These are phyloP conservation scores for Listrodromus nycthemerus DNA, from an alignment of 2,888 invertebrate species.

Conservation along the genomic window DNA sequence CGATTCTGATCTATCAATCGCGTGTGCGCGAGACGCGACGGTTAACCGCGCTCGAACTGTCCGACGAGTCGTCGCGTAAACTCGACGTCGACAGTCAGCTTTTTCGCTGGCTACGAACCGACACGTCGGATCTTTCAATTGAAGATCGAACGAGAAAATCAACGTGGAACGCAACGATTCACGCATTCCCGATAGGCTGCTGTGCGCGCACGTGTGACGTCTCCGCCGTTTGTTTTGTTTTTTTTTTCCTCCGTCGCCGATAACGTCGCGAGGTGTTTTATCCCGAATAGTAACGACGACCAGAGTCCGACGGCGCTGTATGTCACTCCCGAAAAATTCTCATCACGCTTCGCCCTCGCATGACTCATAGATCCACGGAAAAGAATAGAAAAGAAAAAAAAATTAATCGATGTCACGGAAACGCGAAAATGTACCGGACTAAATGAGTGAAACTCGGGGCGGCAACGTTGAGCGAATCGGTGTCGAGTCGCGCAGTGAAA, in stretches of 20 bases:
- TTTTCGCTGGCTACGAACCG: neutral
- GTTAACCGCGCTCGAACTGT: neutral
- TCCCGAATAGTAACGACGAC: no score
- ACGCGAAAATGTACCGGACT: slow-evolving; percentile 42
- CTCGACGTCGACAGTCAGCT: neutral
- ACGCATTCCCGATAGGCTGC: neutral
- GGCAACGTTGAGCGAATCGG: neutral
- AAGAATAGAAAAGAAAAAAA: neutral
- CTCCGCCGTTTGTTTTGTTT: neutral
- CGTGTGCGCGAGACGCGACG: slow-evolving; percentile 37
- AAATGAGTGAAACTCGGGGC: slow-evolving; percentile 30
- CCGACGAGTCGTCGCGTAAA: neutral
- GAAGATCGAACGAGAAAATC: neutral
- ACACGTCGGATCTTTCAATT: neutral
- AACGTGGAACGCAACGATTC: neutral
- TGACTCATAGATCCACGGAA: neutral
- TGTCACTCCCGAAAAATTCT: no score
- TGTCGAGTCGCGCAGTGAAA: neutral
- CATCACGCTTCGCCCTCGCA: neutral
- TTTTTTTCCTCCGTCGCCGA: neutral
- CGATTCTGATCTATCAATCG: slow-evolving; percentile 23
- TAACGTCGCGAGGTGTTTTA: neutral
- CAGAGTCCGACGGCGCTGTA: neutral
- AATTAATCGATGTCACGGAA: neutral
- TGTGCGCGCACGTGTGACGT: neutral